Base-by-base conservation (phyloP, 2,797 vertebrate genomes). In the Pseudochaenichthys georgianus region DNA sequence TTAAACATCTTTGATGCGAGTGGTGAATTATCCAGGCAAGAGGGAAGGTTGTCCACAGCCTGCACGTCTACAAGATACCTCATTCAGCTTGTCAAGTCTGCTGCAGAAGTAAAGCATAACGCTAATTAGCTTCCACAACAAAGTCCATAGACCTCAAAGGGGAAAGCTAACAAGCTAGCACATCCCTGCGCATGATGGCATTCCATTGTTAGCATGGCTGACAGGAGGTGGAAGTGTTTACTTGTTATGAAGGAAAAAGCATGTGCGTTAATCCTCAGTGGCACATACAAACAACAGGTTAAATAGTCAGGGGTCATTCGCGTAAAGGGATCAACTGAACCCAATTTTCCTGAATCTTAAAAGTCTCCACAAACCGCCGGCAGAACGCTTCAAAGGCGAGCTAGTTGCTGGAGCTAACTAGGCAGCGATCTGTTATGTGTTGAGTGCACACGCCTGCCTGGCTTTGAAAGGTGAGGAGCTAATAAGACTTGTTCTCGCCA, bases 41-140 rank as follows among this genome's bases (percentile, higher is more conserved):
- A 34, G 50, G 8, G 38, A 70, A 62, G 34, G 58, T 68, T 38
- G 12, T 31, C 55, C 42, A 10, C 70, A 52, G 11, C 52, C 64
- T 61, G n/a, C 38, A 16, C 53, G 3, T 71, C 34, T 43, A 50
- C 31, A 58, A 41, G 46, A 41, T 53, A 38, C 69, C 47, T 23
- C 41, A 9, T 63, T 62, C 46, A 15, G 13, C 69, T 34, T 61
- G 45, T 69, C 64, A 70, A 43, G 60, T 67, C 55, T 85, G 28
- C 57, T 2, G 13, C 19, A 67, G 62, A 43, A 43, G 52, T 9
- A 19, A 50, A 51, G 65, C 48, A 6, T 2, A 9, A 42, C 54
- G 0, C 75, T 90, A 90, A 90, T 91, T 86, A 86, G 61, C 62
- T 66, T 55, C 70, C 73, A 59, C 64, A 78, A 70, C 79, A 82